Evolutionary conservation across 2,113 vertebrate genomes (phyloP).

Genomic region (Phoxinus phoxinus): DNA sequence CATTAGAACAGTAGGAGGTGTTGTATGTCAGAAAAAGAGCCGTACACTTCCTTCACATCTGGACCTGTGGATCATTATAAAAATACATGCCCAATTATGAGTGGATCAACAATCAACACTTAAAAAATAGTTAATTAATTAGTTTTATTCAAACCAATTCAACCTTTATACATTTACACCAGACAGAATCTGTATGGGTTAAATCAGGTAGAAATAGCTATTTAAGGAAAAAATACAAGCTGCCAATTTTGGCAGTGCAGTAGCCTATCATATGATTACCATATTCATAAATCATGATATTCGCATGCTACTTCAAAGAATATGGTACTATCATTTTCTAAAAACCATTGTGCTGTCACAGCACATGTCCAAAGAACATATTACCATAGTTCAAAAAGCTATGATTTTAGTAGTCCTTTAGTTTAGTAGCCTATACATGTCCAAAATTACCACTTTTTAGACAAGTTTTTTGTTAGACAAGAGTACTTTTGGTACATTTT

Average conservation of each 20-base stretch:
- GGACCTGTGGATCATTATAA: not conserved
- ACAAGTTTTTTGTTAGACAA: no score
- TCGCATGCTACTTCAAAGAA: not conserved
- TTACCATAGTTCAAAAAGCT: not conserved
- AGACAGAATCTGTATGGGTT: no score
- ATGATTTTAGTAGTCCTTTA: not conserved
- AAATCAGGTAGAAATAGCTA: no score
- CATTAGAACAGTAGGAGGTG: constrained; percentile 5
- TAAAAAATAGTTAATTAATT: no score
- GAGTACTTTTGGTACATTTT: not conserved
- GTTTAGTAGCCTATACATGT: not conserved
- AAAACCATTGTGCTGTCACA: not conserved
- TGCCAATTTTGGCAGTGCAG: not conserved
- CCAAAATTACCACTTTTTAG: not conserved
- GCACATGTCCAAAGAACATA: not conserved
- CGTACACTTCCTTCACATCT: not conserved
- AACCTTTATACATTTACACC: no score
- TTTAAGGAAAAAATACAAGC: no score
- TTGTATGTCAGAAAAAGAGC: not conserved
- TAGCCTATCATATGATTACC: not conserved
- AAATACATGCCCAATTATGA: not conserved
- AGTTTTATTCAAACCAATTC: no score
- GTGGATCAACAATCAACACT: not conserved
- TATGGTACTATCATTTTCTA: not conserved
- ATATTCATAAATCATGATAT: not conserved